Base-by-base conservation (phyloP, 2,797 vertebrate species). In the Sitta carolinensis region DNA sequence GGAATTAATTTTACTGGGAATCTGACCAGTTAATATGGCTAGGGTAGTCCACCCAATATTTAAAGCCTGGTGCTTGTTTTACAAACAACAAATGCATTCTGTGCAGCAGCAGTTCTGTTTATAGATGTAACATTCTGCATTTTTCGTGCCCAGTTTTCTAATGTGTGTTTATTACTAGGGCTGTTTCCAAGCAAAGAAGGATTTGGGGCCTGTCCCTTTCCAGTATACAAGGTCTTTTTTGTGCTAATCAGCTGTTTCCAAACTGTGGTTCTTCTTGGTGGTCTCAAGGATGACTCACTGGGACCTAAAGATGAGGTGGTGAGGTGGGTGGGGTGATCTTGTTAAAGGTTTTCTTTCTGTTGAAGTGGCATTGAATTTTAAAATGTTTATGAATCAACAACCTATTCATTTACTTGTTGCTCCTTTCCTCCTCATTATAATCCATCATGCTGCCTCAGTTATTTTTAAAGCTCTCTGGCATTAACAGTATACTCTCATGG, bases 71-170 rank as follows among this genome's bases (percentile, higher is more conserved):
- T 69, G 75, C 82, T 76, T 86, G 36, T 88, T 91, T 91, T 87
- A 73, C 76, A 93, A 73, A 89, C 91, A 95, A 69, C 25, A 94
- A 74, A 87, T 59, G 38, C 21, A 91, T 96, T 81, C 84, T 84
- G 67, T 95, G 88, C 81, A 84, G 68, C 42, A 17, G 67, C 54
- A 76, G 62, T 67, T 93, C 82, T 96, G 93, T 94, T 96, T 94
- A 94, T n/a, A 96, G 73, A 87, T 45, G 51, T 67, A 89, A 20
- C 43, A 18, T 58, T 86, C 48, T 92, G 47, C 34, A 52, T 81
- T 93, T 95, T 84, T 87, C 15, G 25, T 95, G 42, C n/a, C 73
- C 76, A 40, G 77, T 96, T 96, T 83, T 92, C 38, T 94, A 36
- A 52, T 26, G 27, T 51, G 20, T 96, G 70, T 94, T 95, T 96